phyloP scores from a whole-genome alignment of 2,888 invertebrate species.

The Pseudococcus longispinus region DNA sequence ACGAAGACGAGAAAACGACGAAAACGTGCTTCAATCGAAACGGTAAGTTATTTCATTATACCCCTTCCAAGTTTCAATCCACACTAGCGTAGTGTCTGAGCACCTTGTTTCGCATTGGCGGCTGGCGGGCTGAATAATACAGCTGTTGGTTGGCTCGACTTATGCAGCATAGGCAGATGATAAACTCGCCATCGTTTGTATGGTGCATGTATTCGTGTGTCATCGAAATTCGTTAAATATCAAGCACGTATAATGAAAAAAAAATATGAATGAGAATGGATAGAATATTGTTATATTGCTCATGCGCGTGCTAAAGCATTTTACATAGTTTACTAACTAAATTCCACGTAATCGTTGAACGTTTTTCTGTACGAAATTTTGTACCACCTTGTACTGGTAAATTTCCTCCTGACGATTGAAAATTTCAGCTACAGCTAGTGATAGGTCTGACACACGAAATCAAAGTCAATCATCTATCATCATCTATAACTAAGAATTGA shows the following conservation, averaged over 20 bases:
- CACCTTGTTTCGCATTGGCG: constrained; percentile 13
- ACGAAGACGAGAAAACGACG: background rate
- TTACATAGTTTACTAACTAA: too few relatives aligned
- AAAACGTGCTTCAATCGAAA: background rate
- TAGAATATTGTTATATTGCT: background rate
- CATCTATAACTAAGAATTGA: too few relatives aligned
- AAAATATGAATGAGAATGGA: constrained; percentile 14
- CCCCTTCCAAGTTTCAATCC: background rate
- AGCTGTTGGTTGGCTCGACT: background rate
- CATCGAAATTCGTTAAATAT: constrained; percentile 20
- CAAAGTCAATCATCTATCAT: too few relatives aligned
- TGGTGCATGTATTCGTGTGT: background rate
- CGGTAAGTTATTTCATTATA: constrained; percentile 11
- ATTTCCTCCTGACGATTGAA: too few relatives aligned
- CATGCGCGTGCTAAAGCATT: too few relatives aligned
- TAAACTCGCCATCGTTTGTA: background rate
- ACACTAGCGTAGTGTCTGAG: background rate
- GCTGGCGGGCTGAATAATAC: background rate
- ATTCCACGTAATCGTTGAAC: too few relatives aligned
- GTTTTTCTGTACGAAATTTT: background rate
- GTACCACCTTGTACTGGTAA: background rate
- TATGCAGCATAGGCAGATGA: background rate
- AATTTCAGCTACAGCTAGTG: too few relatives aligned
- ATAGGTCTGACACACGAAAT: too few relatives aligned
- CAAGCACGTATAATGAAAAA: background rate